Base-by-base conservation (phyloP, 2,888 invertebrate species). In the Eupelmus urozonus region DNA sequence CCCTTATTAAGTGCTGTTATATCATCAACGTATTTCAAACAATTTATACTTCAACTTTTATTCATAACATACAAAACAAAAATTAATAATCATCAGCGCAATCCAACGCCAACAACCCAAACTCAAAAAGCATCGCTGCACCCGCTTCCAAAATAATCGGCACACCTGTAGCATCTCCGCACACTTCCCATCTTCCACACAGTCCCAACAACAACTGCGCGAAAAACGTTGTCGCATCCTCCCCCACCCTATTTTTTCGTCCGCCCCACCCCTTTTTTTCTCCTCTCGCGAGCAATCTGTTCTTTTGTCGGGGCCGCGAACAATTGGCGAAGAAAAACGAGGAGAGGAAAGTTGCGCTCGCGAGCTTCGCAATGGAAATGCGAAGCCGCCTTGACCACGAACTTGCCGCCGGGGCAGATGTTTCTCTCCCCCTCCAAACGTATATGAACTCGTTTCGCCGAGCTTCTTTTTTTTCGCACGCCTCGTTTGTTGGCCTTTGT, bases 301-400 rank as follows among this genome's bases (percentile, higher is more conserved):
- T 34, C 69, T 63, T 78, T 78, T 78, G 78, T 73, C 18, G 16
- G 45, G 49, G n/a, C n/a, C n/a, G 49, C 51, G 63, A 73, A 78
- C 72, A 78, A 73, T 78, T 49, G 67, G 20, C 62, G 34, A 49
- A 51, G 49, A 16, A 16, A 45, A 45, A 16, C 62, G 18, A 13
- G 16, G 9, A 45, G 45, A 45, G 45, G 13, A 45, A 16, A 45
- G 45, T 7, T 13, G 27, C 1, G 18, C 18, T n/a, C 1, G 53
- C 27, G 23, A 53, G 51, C 16, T 13, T 9, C 9, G 27, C 23
- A 49, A 16, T 23, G 29, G 4, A 3, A 20, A 3, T 18, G 51
- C n/a, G 1, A 53, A 7, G 66, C 62, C 62, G 45, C 60, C 67
- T 73, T 73, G 77, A 77, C 77, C 72, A 18, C 72, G 45, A 69